Conservation (phyloP, 2,888 invertebrate genomes). For the Mimachlamys varia region DNA sequence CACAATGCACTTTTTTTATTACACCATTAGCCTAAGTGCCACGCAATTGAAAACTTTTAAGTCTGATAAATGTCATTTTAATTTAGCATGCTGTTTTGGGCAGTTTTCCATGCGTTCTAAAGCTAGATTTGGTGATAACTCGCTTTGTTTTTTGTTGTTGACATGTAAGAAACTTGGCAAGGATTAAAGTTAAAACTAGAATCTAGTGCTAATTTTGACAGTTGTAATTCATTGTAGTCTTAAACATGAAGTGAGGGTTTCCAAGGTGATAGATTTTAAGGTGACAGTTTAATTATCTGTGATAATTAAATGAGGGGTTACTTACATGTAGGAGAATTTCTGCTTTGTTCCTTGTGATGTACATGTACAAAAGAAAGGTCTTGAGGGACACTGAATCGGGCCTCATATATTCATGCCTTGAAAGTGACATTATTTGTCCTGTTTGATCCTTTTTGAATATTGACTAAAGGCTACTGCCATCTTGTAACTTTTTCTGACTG, state of each 20-base stretch:
- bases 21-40: neutral
- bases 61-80: constrained; percentile 27
- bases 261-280: neutral
- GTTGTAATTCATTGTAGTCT: neutral
- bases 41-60: neutral
- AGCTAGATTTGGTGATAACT: neutral
- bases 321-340: too few species aligned
- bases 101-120: neutral
- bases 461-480: too few species aligned
- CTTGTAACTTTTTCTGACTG: neutral
- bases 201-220: neutral
- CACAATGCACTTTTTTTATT: neutral
- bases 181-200: neutral
- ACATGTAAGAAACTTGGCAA: neutral
- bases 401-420: too few species aligned
- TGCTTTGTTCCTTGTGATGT: too few species aligned
- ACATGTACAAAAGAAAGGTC: too few species aligned
- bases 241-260: neutral
- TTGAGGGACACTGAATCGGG: too few species aligned
- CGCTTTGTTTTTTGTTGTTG: constrained; percentile 26
- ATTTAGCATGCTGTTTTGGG: constrained; percentile 33
- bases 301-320: neutral
- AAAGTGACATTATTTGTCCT: too few species aligned
- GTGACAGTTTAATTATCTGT: neutral
- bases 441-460: too few species aligned